Conservation (phyloP, 2,888 invertebrate species). For the Drosophila paramelanica region DNA sequence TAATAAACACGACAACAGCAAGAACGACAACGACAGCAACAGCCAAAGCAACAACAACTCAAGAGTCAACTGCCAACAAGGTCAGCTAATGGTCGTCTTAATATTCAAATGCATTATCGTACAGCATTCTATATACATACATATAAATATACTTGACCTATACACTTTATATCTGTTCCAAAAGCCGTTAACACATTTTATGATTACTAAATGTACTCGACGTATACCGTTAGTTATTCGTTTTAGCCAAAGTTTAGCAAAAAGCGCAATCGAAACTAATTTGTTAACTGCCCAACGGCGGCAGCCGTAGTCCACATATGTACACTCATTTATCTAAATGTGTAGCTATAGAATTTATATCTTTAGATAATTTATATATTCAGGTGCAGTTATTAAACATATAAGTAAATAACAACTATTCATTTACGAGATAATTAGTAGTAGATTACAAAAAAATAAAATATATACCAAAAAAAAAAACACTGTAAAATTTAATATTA, state of each 20-base stretch:
- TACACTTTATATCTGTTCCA: conserved; percentile 33
- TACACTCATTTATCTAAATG: conserved; percentile 26
- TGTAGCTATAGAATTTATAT: conserved; percentile 37
- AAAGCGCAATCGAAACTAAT: conserved; percentile 35
- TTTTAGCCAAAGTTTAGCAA: conserved; percentile 50
- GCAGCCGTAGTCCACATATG: conserved; percentile 58
- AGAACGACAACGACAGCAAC: conserved; percentile 7
- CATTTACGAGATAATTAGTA: conserved; percentile 19
- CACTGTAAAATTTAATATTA: conserved; percentile 16
- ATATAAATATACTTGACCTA: conserved; percentile 22
- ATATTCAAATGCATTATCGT: conserved; percentile 59
- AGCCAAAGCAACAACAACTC: conserved; percentile 18
- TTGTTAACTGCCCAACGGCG: conserved; percentile 64
- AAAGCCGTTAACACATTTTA: conserved; percentile 51
- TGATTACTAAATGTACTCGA: conserved; percentile 53
- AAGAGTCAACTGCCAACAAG: conserved; percentile 61
- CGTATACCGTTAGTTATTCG: conserved; percentile 50
- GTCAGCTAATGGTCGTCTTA: conserved; percentile 80
- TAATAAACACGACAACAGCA: conserved; percentile 55
- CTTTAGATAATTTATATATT: conserved; percentile 14
- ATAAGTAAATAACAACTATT: neutral
- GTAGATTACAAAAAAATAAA: conserved; percentile 14
- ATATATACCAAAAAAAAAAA: neutral
- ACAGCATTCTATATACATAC: conserved; percentile 54
- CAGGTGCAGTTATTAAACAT: neutral